A percentile compares a stretch with the other conserved stretches of the same genome.
Evolutionary conservation across 1,140 invertebrate species (phyloP).

Genomic region (Aphaenogaster rudis): DNA sequence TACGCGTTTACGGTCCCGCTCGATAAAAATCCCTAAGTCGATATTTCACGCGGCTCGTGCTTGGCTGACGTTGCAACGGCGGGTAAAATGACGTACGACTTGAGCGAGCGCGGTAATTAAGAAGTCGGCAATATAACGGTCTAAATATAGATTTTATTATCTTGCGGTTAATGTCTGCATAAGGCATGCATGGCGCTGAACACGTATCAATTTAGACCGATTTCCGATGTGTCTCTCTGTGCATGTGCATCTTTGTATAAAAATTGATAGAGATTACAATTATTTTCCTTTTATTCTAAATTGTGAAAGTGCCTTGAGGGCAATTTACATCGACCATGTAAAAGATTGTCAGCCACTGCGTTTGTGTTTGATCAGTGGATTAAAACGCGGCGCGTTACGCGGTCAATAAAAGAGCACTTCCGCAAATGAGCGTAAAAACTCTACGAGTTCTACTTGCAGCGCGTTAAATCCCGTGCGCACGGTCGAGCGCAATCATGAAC

Average conservation of each 20-base stretch:
- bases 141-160: conserved; percentile 56
- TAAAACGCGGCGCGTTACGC: background rate
- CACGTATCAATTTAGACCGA: background rate
- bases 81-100: conserved; percentile 28
- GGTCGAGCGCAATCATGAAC: conserved; percentile 35
- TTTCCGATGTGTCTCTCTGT: background rate
- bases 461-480: conserved; percentile 31
- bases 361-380: background rate
- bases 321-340: background rate
- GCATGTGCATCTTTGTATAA: background rate
- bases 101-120: conserved; percentile 41
- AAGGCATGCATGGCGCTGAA: background rate
- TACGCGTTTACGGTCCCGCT: background rate
- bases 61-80: background rate
- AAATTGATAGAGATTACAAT: background rate
- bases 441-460: background rate
- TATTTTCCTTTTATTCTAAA: background rate
- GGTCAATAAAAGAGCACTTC: conserved; percentile 27
- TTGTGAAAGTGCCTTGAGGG: background rate
- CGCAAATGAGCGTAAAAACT: conserved; percentile 30
- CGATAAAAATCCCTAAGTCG: conserved; percentile 22
- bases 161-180: conserved; percentile 1
- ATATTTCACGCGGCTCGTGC: conserved; percentile 38
- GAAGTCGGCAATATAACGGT: conserved; percentile 24
- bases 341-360: background rate